Base-by-base conservation (phyloP, 2,113 vertebrate species). In the Myrmecophaga tridactyla region DNA sequence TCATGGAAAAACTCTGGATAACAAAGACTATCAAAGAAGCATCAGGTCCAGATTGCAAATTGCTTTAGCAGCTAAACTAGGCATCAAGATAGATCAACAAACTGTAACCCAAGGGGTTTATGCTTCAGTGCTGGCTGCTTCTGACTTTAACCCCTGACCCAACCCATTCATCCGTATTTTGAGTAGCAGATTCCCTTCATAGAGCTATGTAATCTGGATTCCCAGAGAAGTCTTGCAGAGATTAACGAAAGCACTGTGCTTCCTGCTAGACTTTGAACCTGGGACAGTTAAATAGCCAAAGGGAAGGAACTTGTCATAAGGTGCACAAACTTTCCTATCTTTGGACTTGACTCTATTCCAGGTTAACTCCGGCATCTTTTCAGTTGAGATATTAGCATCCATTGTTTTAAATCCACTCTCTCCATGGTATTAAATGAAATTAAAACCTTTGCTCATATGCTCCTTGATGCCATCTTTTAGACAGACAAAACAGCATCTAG, bases 121-220 rank as follows among this genome's bases (percentile, higher is more conserved):
- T 9, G 46, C 56, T 34, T 83, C 36, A 31, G 81, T 1, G 0
- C 63, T 82, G 77, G 84, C 86, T 80, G 63, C 43, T 58, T 67
- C 63, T 70, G 39, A 13, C 41, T 43, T 36, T 84, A 31, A 51
- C 41, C 87, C 82, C 46, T 85, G 56, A 48, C 70, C 46, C 34
- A 69, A 27, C 62, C 65, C 63, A 72, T 62, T 76, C 88, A 77
- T 65, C 76, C 34, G 92, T 77, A 51, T 76, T 80, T 62, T 72
- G 86, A 95, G 89, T 80, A 94, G 75, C 58, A 86, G 85, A 86
- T 85, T 93, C 65, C 41, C 76, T 77, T 90, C 53, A 84, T 10
- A 17, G 39, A 92, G 70, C 65, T 34, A 60, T 65, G 90, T 84
- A 88, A 56, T 78, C 90, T 36, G 76, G 62, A 76, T 80, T 77